Percentiles rank a stretch among this genome's conserved stretches.
Conservation (phyloP, 2,888 invertebrate genomes). For the Helicoverpa assulta region DNA sequence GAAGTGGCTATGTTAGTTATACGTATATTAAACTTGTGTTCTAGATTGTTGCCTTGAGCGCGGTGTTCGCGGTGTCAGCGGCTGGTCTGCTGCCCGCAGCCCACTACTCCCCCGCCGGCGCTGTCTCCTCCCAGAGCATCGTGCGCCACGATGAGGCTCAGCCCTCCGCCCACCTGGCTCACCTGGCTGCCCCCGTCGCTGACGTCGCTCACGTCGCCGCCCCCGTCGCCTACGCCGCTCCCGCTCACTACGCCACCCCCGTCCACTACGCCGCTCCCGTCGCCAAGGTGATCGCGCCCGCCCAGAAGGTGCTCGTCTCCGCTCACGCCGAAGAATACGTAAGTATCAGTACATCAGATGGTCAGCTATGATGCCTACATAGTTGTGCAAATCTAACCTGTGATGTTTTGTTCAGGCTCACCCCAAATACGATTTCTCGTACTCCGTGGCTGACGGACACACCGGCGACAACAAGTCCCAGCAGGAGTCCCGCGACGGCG, state of each 20-base stretch:
- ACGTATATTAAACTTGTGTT: slow-evolving; percentile 44
- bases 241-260: slow-evolving; percentile 70
- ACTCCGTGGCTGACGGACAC: slow-evolving; percentile 90
- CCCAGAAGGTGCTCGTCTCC: slow-evolving; percentile 66
- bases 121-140: slow-evolving; percentile 81
- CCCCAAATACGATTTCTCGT: slow-evolving; percentile 90
- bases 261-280: slow-evolving; percentile 72
- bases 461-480: slow-evolving; percentile 91
- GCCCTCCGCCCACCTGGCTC: slow-evolving; percentile 60
- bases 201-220: slow-evolving; percentile 66
- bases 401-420: slow-evolving; percentile 79
- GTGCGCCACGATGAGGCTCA: slow-evolving; percentile 78
- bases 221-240: slow-evolving; percentile 57
- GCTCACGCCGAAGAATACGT: slow-evolving; percentile 78
- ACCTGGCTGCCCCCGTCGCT: slow-evolving; percentile 64
- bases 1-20: slow-evolving; percentile 1
- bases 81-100: slow-evolving; percentile 80
- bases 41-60: slow-evolving; percentile 79
- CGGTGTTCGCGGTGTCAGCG: slow-evolving; percentile 81
- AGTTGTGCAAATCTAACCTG: neutral
- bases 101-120: slow-evolving; percentile 82
- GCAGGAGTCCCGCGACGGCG: slow-evolving; percentile 90
- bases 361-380: neutral
- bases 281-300: slow-evolving; percentile 68
- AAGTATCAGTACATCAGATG: slow-evolving; percentile 53